phyloP scores from a whole-genome alignment of 2,797 vertebrate genomes.

The Amblyopsis hoosieri region DNA sequence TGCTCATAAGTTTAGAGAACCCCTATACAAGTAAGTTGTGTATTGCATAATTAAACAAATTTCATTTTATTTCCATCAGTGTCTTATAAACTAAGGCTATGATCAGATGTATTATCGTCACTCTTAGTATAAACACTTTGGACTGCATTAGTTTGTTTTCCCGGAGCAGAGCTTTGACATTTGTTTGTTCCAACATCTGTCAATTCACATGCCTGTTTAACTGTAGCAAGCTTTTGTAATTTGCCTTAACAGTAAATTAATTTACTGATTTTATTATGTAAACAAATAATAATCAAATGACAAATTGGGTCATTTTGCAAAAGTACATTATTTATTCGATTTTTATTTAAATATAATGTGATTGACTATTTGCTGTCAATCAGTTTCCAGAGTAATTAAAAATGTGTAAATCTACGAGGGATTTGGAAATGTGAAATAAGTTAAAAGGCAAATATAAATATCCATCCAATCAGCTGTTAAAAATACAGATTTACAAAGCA shows the following conservation, averaged over 20 bases:
- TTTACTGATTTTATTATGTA: not conserved
- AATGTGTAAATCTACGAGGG: no score
- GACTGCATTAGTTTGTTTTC: not conserved
- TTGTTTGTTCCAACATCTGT: slow-evolving; percentile 1
- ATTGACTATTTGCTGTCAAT: no score
- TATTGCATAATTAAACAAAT: slow-evolving; percentile 19
- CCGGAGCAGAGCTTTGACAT: not conserved
- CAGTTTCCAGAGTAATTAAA: no score
- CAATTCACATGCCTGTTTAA: not conserved
- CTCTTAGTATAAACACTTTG: slow-evolving; percentile 1
- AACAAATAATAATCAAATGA: not conserved
- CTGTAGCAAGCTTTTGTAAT: slow-evolving; percentile 2
- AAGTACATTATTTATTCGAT: no score
- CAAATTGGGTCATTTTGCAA: not conserved
- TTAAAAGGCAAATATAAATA: not conserved
- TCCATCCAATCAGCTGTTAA: not conserved
- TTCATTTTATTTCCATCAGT: slow-evolving; percentile 18
- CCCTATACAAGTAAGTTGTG: slow-evolving; percentile 2
- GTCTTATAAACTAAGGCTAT: slow-evolving; percentile 2
- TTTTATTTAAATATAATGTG: no score
- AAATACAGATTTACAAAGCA: not conserved
- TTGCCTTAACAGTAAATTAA: not conserved
- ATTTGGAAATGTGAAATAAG: not conserved
- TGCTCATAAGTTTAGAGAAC: slow-evolving; percentile 20
- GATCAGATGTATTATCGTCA: slow-evolving; percentile 12